Percentiles rank a stretch among this genome's conserved stretches.
phyloP scores from a whole-genome alignment of 1,140 invertebrate genomes.

The Tetragonula clypearis region DNA sequence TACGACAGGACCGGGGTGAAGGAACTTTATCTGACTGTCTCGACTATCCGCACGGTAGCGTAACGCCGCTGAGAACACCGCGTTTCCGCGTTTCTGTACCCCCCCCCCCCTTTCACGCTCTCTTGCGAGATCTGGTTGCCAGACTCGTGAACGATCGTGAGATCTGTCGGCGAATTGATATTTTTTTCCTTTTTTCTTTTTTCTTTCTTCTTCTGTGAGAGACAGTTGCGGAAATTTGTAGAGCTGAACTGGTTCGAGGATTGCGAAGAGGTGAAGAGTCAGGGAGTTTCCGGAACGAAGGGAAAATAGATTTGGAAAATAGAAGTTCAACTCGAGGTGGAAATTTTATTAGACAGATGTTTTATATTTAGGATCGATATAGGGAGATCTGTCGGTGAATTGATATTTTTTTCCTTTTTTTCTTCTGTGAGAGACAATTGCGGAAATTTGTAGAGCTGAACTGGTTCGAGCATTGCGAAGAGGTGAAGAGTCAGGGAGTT shows the following conservation, averaged over 20 bases:
- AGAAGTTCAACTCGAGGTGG: too few species aligned
- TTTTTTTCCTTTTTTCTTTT: too few species aligned
- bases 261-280: too few species aligned
- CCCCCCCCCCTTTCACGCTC: slow-evolving; percentile 18
- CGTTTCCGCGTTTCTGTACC: slow-evolving; percentile 48
- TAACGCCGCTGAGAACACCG: slow-evolving; percentile 32
- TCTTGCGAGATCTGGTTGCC: neutral
- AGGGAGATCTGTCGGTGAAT: neutral
- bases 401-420: neutral
- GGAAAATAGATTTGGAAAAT: too few species aligned
- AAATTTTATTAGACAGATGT: too few species aligned
- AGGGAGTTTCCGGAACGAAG: too few species aligned
- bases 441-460: neutral
- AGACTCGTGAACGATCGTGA: neutral
- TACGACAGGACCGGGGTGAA: slow-evolving; percentile 47
- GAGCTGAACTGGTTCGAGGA: too few species aligned
- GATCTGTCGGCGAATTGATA: neutral
- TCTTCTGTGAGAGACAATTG: neutral
- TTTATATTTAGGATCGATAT: too few species aligned
- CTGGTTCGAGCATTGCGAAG: too few species aligned
- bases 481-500: too few species aligned
- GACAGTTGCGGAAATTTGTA: neutral
- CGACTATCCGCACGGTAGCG: slow-evolving; percentile 48
- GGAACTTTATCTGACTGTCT: slow-evolving; percentile 53
- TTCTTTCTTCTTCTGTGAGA: neutral